A percentile compares a stretch with the other conserved stretches of the same genome.
phyloP scores from a whole-genome alignment of 2,797 vertebrate species.

The Clarias laeviceps region DNA sequence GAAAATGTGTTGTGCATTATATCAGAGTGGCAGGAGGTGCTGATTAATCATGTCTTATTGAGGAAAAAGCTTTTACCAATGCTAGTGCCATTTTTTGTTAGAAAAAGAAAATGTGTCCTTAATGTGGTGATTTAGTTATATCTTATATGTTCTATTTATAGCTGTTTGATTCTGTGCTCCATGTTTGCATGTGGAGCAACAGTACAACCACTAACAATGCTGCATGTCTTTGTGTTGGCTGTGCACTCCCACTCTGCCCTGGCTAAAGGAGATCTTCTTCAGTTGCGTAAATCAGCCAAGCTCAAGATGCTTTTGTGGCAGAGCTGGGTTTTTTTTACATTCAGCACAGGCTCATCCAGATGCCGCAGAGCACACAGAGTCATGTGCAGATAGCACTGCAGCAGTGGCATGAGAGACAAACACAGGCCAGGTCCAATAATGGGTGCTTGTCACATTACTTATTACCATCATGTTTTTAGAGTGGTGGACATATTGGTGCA shows the following conservation, averaged over 20 bases:
- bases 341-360: conserved; percentile 59
- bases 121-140: conserved; percentile 40
- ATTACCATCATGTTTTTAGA: conserved; percentile 21
- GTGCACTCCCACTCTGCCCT: background rate
- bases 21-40: conserved; percentile 11
- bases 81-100: background rate
- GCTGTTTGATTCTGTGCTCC: conserved; percentile 13
- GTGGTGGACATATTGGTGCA: conserved; percentile 15
- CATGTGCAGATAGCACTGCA: conserved; percentile 70
- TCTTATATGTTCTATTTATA: conserved; percentile 33
- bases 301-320: conserved; percentile 56
- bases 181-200: background rate
- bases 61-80: background rate
- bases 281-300: conserved; percentile 46
- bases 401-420: conserved; percentile 56
- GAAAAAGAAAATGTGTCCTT: conserved; percentile 37
- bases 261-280: conserved; percentile 26
- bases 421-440: conserved; percentile 44
- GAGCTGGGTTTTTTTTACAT: conserved; percentile 59
- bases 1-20: conserved; percentile 20
- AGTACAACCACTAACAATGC: conserved; percentile 20
- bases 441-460: conserved; percentile 49
- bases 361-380: conserved; percentile 73
- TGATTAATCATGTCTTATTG: conserved; percentile 13
- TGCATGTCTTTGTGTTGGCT: conserved; percentile 11